Percentiles rank a stretch among this genome's conserved stretches.
phyloP scores from a whole-genome alignment of 2,113 vertebrate species.

The Catharus minimus region DNA sequence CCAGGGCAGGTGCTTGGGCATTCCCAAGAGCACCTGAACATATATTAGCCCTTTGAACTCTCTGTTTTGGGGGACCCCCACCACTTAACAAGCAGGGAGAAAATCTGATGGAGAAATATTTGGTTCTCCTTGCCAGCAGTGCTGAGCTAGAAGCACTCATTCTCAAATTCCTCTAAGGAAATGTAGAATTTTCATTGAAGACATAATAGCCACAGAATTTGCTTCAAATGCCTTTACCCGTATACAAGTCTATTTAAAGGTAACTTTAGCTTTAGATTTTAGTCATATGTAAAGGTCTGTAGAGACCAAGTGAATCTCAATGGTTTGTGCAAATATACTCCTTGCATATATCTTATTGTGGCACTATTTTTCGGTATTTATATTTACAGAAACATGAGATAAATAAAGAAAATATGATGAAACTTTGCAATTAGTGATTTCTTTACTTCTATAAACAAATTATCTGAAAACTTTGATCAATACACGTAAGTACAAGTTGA shows the following conservation, averaged over 20 bases:
- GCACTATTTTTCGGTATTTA: neutral
- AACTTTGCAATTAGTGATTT: neutral
- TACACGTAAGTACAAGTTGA: neutral
- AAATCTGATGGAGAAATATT: neutral
- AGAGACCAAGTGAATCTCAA: neutral
- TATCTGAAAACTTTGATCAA: neutral
- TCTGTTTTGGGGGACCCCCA: accelerated
- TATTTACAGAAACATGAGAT: neutral
- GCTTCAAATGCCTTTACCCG: neutral
- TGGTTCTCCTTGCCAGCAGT: neutral
- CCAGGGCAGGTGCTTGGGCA: neutral
- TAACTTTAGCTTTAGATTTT: neutral
- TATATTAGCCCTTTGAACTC: neutral
- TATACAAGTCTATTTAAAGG: neutral
- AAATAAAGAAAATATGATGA: neutral
- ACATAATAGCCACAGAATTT: neutral
- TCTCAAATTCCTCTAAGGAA: neutral
- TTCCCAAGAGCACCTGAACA: neutral
- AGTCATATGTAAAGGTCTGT: neutral
- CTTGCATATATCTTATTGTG: neutral
- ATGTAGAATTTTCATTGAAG: neutral
- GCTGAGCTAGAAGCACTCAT: neutral
- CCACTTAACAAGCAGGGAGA: neutral
- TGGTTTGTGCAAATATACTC: neutral
- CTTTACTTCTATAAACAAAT: neutral